These are phyloP conservation scores for Pantherophis guttatus DNA, from an alignment of 2,113 vertebrate species.

Conservation along the genomic window DNA sequence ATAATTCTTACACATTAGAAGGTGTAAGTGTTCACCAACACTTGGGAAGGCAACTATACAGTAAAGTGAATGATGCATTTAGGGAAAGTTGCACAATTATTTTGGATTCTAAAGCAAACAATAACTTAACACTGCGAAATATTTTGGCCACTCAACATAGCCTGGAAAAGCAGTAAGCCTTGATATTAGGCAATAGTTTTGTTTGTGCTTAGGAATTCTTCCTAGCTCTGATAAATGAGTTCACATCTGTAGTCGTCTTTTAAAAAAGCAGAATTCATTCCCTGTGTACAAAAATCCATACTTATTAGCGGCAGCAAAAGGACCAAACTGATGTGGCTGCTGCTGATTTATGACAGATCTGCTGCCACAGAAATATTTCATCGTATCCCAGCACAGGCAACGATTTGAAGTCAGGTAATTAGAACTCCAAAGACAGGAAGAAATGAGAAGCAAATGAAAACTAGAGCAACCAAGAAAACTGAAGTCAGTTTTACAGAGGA, in stretches of 20 bases:
- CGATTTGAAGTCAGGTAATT: conserved; percentile 4
- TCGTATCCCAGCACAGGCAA: background rate
- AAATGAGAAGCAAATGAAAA: background rate
- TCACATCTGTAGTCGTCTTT: background rate
- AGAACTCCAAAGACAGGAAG: background rate
- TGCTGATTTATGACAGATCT: background rate
- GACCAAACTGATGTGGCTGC: background rate
- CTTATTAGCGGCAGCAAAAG: background rate
- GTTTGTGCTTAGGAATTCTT: background rate
- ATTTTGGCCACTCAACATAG: fast-evolving
- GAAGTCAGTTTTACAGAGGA: background rate
- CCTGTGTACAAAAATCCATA: background rate
- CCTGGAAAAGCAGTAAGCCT: background rate
- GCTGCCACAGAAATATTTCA: background rate
- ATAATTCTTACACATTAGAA: background rate
- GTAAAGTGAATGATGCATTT: background rate
- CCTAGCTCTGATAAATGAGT: conserved; percentile 2
- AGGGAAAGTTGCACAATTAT: background rate
- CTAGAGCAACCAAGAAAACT: background rate
- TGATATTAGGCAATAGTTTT: background rate
- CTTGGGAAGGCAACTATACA: background rate
- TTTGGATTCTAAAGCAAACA: background rate
- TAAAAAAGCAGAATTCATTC: conserved; percentile 1
- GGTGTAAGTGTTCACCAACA: background rate
- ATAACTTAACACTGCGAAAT: background rate